phyloP scores from a whole-genome alignment of 2,888 invertebrate species.

The Athrips mouffetella region DNA sequence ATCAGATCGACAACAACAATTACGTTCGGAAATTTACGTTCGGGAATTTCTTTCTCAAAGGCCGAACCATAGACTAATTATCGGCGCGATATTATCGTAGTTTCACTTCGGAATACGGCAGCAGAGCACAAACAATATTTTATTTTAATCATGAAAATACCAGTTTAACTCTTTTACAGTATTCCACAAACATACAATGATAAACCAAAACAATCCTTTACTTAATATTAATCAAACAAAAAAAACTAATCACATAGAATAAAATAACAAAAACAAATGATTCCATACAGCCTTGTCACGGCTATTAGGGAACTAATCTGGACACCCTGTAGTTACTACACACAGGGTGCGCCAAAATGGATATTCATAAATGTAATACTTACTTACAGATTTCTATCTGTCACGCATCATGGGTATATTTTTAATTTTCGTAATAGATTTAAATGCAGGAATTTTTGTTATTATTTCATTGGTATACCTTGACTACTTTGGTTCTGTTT shows the following conservation, averaged over 20 bases:
- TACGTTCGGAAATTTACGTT: too few species aligned
- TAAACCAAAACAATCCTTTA: conserved; percentile 25
- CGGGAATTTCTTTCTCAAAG: too few species aligned
- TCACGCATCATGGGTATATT: conserved; percentile 36
- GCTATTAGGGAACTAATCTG: conserved; percentile 26
- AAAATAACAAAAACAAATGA: conserved; percentile 42
- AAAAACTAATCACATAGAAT: conserved; percentile 21
- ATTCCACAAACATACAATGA: conserved; percentile 12
- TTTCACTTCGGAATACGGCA: too few species aligned
- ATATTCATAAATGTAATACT: conserved; percentile 37
- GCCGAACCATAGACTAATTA: too few species aligned
- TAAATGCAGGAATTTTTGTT: conserved; percentile 38
- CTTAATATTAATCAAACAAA: conserved; percentile 21
- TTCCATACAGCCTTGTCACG: conserved; percentile 37
- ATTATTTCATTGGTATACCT: conserved; percentile 11
- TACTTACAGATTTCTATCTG: conserved; percentile 48
- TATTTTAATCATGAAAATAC: too few species aligned
- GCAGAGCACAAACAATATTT: too few species aligned
- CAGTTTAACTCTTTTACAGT: too few species aligned
- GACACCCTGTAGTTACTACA: conserved; percentile 18
- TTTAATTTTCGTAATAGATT: conserved; percentile 62
- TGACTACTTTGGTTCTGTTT: neutral
- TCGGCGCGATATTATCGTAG: too few species aligned
- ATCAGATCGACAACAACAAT: too few species aligned
- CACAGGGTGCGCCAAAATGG: conserved; percentile 27